A percentile compares a stretch with the other conserved stretches of the same genome.
Evolutionary conservation across 1,140 invertebrate genomes (phyloP).

Genomic region (Archivesica marissinica): DNA sequence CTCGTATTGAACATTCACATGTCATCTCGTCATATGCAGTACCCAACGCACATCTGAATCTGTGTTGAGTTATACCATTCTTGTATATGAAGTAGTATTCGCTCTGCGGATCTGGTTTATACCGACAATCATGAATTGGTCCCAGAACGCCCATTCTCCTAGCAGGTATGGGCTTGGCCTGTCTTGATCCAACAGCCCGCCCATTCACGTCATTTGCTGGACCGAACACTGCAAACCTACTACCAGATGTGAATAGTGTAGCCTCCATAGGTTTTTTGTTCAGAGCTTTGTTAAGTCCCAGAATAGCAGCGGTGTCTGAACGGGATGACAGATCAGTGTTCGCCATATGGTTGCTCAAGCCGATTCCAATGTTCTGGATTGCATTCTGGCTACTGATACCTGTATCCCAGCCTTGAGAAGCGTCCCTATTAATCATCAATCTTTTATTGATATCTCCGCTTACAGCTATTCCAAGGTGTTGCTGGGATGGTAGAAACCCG

Average conservation of each 20-base stretch:
- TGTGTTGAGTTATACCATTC: constrained; percentile 17
- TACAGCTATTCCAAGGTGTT: not conserved
- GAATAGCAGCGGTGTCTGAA: not conserved
- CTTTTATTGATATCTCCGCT: not conserved
- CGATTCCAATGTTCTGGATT: not conserved
- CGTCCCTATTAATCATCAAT: not conserved
- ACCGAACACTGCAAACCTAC: constrained; percentile 38
- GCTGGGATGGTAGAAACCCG: not conserved
- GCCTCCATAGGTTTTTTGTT: not conserved
- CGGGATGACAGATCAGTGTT: not conserved
- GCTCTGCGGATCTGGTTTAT: constrained; percentile 35
- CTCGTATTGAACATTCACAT: constrained; percentile 54
- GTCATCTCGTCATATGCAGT: constrained; percentile 45
- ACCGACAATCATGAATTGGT: constrained; percentile 26
- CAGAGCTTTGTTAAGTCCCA: no score
- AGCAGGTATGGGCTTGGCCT: constrained; percentile 3
- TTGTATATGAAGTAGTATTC: constrained; percentile 40
- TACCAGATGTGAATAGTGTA: constrained; percentile 43
- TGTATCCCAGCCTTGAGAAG: not conserved
- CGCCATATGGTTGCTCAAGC: no score
- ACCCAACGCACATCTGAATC: constrained; percentile 50
- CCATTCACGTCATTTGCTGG: constrained; percentile 2
- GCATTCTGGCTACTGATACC: not conserved
- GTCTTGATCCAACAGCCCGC: not conserved
- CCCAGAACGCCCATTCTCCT: constrained; percentile 26